These are phyloP conservation scores for Calycopis cecrops DNA, from an alignment of 1,140 invertebrate genomes.

Conservation along the genomic window DNA sequence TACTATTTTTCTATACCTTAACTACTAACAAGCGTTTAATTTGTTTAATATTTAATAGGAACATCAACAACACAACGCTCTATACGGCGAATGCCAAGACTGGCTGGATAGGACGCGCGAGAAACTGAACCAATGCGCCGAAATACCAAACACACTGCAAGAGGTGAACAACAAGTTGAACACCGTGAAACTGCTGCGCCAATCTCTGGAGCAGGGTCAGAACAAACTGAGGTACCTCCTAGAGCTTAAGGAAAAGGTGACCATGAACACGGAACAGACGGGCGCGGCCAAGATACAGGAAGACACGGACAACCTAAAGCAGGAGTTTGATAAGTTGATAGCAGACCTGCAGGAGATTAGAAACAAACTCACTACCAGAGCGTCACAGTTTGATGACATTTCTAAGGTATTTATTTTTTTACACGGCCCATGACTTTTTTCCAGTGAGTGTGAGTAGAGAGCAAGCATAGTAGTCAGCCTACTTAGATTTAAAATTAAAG, in stretches of 20 bases:
- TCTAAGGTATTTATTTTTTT: conserved; percentile 77
- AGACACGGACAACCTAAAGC: conserved; percentile 90
- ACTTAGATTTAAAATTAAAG: too few relatives aligned
- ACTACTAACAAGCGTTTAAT: background rate
- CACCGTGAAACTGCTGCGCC: conserved; percentile 87
- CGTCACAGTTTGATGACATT: conserved; percentile 88
- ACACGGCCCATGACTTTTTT: too few relatives aligned
- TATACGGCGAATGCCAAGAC: conserved; percentile 93
- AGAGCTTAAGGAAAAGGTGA: conserved; percentile 94
- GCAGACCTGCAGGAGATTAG: conserved; percentile 86
- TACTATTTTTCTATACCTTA: conserved; percentile 17
- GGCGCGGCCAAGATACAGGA: conserved; percentile 92
- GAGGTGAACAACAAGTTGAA: conserved; percentile 91
- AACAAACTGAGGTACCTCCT: conserved; percentile 91
- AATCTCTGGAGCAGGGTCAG: conserved; percentile 92
- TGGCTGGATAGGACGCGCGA: conserved; percentile 92
- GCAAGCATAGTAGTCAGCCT: too few relatives aligned
- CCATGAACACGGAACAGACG: conserved; percentile 91
- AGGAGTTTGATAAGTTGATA: conserved; percentile 91
- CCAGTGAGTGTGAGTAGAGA: too few relatives aligned
- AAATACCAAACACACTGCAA: conserved; percentile 83
- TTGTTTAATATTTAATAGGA: conserved; percentile 74
- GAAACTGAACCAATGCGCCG: conserved; percentile 85
- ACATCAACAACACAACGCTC: conserved; percentile 91
- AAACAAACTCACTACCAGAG: conserved; percentile 82